phyloP scores from a whole-genome alignment of 2,888 invertebrate species.

The Axea sp. region DNA sequence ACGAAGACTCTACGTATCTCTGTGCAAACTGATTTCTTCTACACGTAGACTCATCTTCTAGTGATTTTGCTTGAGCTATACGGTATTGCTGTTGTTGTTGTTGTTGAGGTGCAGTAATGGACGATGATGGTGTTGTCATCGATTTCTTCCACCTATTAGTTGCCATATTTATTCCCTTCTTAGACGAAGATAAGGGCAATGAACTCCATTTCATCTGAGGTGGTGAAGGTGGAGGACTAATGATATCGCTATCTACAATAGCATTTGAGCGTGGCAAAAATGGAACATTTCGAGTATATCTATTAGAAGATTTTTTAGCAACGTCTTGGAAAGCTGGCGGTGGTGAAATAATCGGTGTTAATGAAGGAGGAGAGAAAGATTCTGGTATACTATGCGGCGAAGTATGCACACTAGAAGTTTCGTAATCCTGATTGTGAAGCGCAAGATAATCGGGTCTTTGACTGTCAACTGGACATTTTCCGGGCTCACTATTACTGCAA shows the following conservation, averaged over 20 bases:
- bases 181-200: constrained; percentile 71
- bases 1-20: constrained; percentile 81
- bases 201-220: constrained; percentile 77
- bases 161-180: constrained; percentile 66
- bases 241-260: constrained; percentile 81
- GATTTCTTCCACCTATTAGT: constrained; percentile 70
- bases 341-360: constrained; percentile 86
- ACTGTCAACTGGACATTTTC: constrained; percentile 70
- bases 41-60: constrained; percentile 81
- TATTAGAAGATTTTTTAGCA: constrained; percentile 67
- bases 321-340: constrained; percentile 86
- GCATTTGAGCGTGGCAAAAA: constrained; percentile 81
- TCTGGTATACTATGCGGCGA: constrained; percentile 78
- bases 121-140: constrained; percentile 61
- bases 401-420: constrained; percentile 75
- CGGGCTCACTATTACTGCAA: constrained; percentile 77
- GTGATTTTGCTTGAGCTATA: constrained; percentile 81
- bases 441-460: constrained; percentile 75
- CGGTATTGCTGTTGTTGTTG: constrained; percentile 70
- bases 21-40: constrained; percentile 82
- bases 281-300: constrained; percentile 75
- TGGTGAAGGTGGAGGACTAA: constrained; percentile 81
- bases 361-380: constrained; percentile 82
- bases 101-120: constrained; percentile 51
- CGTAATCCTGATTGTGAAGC: constrained; percentile 74